These are phyloP conservation scores for Mycalesis mineus DNA, from an alignment of 2,888 invertebrate species.

Conservation along the genomic window DNA sequence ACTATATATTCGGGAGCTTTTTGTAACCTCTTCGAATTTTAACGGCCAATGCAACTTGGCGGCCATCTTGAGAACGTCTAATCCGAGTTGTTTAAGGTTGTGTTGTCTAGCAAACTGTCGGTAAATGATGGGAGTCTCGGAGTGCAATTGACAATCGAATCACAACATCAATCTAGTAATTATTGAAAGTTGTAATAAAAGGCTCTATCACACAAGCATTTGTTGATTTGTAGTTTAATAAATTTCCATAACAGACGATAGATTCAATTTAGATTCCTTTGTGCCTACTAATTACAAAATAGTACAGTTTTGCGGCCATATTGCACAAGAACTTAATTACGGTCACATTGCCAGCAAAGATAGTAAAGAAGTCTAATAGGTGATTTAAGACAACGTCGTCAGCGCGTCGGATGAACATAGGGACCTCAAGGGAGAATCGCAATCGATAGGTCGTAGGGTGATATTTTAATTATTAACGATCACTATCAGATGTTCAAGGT, in stretches of 20 bases:
- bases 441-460: too few species aligned
- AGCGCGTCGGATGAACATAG: too few species aligned
- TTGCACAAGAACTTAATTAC: too few species aligned
- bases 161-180: constrained; percentile 9
- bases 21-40: constrained; percentile 19
- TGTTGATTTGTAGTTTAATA: not conserved
- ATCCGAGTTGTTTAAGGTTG: not conserved
- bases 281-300: too few species aligned
- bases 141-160: constrained; percentile 15
- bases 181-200: constrained; percentile 14
- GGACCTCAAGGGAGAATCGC: too few species aligned
- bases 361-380: too few species aligned
- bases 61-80: constrained; percentile 7
- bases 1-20: constrained; percentile 14
- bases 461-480: too few species aligned
- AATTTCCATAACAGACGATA: not conserved
- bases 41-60: constrained; percentile 2
- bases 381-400: too few species aligned
- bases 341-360: too few species aligned
- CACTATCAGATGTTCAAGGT: too few species aligned
- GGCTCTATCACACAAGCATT: not conserved
- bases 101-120: not conserved
- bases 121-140: constrained; percentile 5
- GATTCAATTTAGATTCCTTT: too few species aligned
- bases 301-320: too few species aligned